phyloP scores from a whole-genome alignment of 2,113 vertebrate species.

The cat (Felis catus) region F.catus_Fca126_mat1.0 CM031411.1:9490501-9491000 shows the following conservation, averaged over 20 bases:
- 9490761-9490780: constrained; percentile 22
- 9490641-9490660: constrained; percentile 49
- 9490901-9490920: neutral
- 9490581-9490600: neutral
- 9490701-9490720: constrained; percentile 43
- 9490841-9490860: constrained; percentile 20
- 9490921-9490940: constrained; percentile 58
- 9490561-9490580: neutral
- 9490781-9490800: constrained; percentile 47
- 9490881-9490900: constrained; percentile 1
- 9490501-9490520: neutral
- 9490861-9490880: constrained; percentile 49
- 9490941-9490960: constrained; percentile 24
- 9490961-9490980: constrained; percentile 13
- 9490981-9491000: neutral
- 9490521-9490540: constrained; percentile 24
- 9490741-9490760: constrained; percentile 54
- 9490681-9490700: constrained; percentile 58
- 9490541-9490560: neutral
- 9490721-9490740: neutral
- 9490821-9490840: constrained; percentile 46
- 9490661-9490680: neutral
- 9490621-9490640: constrained; percentile 46
- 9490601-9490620: constrained; percentile 36
- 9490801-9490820: constrained; percentile 54